Base-by-base conservation (phyloP, 2,113 vertebrate species). In the Strigops habroptila region DNA sequence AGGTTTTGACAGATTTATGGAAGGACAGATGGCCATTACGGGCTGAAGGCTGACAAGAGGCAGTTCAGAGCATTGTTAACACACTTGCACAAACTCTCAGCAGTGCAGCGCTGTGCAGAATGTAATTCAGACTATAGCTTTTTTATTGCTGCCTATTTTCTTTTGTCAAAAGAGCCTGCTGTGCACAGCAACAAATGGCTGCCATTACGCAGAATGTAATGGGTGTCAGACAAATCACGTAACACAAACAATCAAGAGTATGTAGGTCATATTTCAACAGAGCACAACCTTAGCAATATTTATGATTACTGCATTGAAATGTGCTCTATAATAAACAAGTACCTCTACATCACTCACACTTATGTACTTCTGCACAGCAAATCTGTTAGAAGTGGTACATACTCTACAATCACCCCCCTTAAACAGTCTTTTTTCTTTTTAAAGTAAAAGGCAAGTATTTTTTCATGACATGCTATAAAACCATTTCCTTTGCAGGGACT, bases 11-110 rank as follows among this genome's bases (percentile, higher is more conserved):
- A 99, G 98, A 99, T 99, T 99, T 99, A 99, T 98, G 98, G 96
- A 98, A 98, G 98, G 98, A 98, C 99, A 99, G 99, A 99, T 99
- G 99, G 98, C 98, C 98, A 98, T 99, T 99, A 98, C 97, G 97
- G 98, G 98, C 98, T 98, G 98, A 98, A 98, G 98, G 98, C 98
- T 99, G 99, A 99, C 99, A 99, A 99, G 98, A 99, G 98, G 98
- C 98, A 98, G 98, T 99, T 99, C 99, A 98, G 98, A 98, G 98
- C 98, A 98, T 98, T 99, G 99, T 99, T 99, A 99, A 99, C 98
- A 99, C 99, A 99, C 98, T 99, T 98, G 97, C 99, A 98, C 98
- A 99, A 99, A 99, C 98, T 98, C 98, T 98, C 98, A 96, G 98
- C 98, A 97, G 96, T 95, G 97, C 97, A 97, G 98, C 95, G 64